Conservation (phyloP, 2,888 invertebrate genomes). For the Oligia fasciuncula region DNA sequence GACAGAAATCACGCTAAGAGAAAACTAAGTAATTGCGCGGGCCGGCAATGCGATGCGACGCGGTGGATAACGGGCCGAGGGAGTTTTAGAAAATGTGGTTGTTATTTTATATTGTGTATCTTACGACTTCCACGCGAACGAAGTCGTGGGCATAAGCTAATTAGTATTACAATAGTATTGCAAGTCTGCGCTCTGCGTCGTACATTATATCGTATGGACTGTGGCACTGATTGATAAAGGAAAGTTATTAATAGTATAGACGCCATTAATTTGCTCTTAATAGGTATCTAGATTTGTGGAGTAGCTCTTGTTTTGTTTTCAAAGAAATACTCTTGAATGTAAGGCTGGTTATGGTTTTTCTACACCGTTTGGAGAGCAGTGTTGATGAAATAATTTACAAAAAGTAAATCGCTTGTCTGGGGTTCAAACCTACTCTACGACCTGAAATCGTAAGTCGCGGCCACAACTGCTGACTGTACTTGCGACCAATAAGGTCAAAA, state of each 20-base stretch:
- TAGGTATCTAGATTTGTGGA: slow-evolving; percentile 15
- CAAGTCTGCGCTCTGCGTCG: slow-evolving; percentile 4
- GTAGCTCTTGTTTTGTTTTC: neutral
- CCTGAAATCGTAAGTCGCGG: neutral
- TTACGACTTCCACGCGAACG: neutral
- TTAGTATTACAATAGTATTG: slow-evolving; percentile 12
- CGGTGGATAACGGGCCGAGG: too few species aligned
- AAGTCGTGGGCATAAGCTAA: neutral
- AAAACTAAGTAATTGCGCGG: neutral
- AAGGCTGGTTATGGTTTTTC: too few species aligned
- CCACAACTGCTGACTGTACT: neutral
- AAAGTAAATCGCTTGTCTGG: too few species aligned
- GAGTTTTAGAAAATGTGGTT: neutral
- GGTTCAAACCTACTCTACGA: too few species aligned
- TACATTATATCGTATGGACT: neutral
- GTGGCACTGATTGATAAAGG: slow-evolving; percentile 32
- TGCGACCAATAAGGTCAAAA: neutral
- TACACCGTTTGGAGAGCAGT: neutral
- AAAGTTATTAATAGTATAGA: slow-evolving; percentile 42
- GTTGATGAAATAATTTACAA: too few species aligned
- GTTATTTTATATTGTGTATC: neutral
- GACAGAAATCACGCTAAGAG: too few species aligned
- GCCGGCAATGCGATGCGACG: neutral
- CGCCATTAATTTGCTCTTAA: neutral
- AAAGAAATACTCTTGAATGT: neutral